Base-by-base conservation (phyloP, 2,888 invertebrate genomes). In the Xestobium rufovillosum region DNA sequence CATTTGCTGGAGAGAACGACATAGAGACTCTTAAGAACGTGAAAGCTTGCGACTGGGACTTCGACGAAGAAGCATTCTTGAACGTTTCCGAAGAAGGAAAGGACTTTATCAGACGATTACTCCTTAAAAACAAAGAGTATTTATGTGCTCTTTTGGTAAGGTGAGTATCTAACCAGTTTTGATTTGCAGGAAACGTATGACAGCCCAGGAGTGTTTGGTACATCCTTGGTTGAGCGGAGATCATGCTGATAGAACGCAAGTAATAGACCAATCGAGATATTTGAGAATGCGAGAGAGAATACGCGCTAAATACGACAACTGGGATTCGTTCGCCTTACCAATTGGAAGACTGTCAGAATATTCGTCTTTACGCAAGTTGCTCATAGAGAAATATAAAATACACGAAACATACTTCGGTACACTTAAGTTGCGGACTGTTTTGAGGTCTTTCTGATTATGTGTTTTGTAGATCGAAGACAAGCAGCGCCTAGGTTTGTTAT, bases 1-100 rank as follows among this genome's bases (percentile, higher is more conserved):
- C 98, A 51, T 99, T 99, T 67, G 95, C 96, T 42, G 98, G 98
- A 27, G 95, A 96, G 67, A 95, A 92, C 61, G 97, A 99, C 67
- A 85, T 96, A 36, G 96, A 97, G 55, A 98, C 98, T 0, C 68
- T 98, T 48, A 94, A 94, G 70, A 97, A 98, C 64, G 97, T 99
- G 9, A 94, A 94, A 66, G 88, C 89, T 6, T 96, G 97, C 65
- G 95, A 97, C 67, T 97, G 97, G 97, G 92, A 94, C 75, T 97
- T 99, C 69, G 97, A 98, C 61, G 84, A 86, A 60, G 92, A 95
- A 55, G 83, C 92, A 4, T 99, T 99, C 75, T 72, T 79, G 14
- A 80, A 83, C 57, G 91, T 99, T 35, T 97, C 97, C 0, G 89
- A 90, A 37, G 92, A 96, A 64, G 98, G 87, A 55, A 96, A 90